Conservation (phyloP, 1,140 invertebrate species). For the Theocolax elegans region DNA sequence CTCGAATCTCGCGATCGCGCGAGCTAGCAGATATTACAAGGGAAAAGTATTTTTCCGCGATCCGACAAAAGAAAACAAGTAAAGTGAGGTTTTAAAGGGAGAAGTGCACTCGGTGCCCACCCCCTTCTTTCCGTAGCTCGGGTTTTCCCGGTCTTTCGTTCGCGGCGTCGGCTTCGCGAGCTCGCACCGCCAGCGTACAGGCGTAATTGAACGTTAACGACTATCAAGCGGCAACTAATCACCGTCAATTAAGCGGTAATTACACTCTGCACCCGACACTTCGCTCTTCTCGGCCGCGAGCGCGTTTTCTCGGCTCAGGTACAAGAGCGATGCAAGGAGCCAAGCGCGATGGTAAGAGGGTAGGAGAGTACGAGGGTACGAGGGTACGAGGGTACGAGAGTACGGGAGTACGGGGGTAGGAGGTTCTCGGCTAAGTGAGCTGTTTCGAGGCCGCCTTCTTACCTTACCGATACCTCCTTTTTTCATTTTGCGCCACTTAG, state of each 20-base stretch:
- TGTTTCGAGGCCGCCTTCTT: too few species aligned
- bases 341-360: not conserved
- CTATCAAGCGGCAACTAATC: conserved; percentile 54
- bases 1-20: too few species aligned
- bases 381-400: too few species aligned
- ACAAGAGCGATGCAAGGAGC: not conserved
- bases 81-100: not conserved
- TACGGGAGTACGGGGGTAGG: not conserved
- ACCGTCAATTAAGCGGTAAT: conserved; percentile 54
- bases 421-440: not conserved
- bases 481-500: too few species aligned
- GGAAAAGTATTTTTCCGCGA: not conserved
- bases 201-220: conserved; percentile 54
- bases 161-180: not conserved
- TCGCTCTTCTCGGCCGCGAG: not conserved
- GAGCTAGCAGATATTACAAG: too few species aligned
- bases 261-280: conserved; percentile 47
- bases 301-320: conserved; percentile 3
- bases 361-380: too few species aligned
- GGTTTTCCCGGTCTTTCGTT: not conserved
- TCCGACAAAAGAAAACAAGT: conserved; percentile 8
- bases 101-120: too few species aligned
- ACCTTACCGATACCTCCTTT: too few species aligned
- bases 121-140: not conserved
- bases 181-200: conserved; percentile 2